Evolutionary conservation across 30 jellyfish, hydroid and myxozoan genomes (phyloP).

Genomic region (Aurelia coerulea): DNA sequence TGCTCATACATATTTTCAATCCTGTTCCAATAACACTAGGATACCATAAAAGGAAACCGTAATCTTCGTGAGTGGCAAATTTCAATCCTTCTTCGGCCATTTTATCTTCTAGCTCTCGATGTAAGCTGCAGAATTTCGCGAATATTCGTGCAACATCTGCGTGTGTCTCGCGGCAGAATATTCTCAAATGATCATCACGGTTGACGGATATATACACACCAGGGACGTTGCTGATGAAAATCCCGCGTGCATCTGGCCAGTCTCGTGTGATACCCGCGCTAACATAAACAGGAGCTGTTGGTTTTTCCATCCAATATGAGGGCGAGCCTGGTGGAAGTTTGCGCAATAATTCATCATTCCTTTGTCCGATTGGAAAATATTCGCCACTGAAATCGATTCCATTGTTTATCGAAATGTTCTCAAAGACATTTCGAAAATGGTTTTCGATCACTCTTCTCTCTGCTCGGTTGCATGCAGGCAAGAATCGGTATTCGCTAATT

Average conservation of each 20-base stretch:
- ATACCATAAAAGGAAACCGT: slow-evolving; percentile 79
- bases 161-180: slow-evolving; percentile 64
- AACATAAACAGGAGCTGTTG: slow-evolving; percentile 51
- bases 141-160: slow-evolving; percentile 64
- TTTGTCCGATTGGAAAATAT: slow-evolving; percentile 24
- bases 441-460: slow-evolving; percentile 68
- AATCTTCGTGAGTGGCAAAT: slow-evolving; percentile 63
- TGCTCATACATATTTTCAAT: slow-evolving; percentile 77
- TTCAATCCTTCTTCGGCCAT: slow-evolving; percentile 54
- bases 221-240: slow-evolving; percentile 39
- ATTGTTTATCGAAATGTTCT: slow-evolving; percentile 3
- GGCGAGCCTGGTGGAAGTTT: slow-evolving; percentile 50
- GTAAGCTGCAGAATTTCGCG: slow-evolving; percentile 46
- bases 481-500: slow-evolving; percentile 49
- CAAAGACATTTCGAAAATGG: slow-evolving; percentile 29
- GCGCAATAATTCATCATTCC: slow-evolving; percentile 7
- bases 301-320: slow-evolving; percentile 55
- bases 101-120: slow-evolving; percentile 31
- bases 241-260: slow-evolving; percentile 76
- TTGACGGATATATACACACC: slow-evolving; percentile 69
- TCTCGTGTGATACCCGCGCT: slow-evolving; percentile 57
- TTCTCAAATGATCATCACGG: slow-evolving; percentile 81
- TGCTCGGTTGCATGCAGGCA: slow-evolving; percentile 66
- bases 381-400: slow-evolving; percentile 56
- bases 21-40: slow-evolving; percentile 97